Evolutionary conservation across 2,888 invertebrate species (phyloP).

Genomic region (Agrypnus murinus): DNA sequence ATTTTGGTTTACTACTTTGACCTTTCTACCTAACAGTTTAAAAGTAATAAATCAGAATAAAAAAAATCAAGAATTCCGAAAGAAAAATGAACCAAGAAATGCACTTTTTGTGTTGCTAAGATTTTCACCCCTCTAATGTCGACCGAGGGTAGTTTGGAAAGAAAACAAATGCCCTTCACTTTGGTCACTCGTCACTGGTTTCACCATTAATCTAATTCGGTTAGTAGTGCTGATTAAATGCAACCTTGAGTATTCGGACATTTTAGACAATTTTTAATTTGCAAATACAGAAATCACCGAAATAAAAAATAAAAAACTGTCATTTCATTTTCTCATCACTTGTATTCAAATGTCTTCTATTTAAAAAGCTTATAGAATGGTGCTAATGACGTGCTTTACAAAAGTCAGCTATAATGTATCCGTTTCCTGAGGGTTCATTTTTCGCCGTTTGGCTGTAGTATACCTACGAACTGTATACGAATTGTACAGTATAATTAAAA

Average conservation of each 20-base stretch:
- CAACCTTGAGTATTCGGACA: background rate
- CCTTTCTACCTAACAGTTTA: constrained; percentile 23
- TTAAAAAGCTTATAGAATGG: constrained; percentile 16
- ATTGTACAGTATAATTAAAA: no score
- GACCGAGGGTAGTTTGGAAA: constrained; percentile 60
- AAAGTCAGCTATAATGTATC: constrained; percentile 63
- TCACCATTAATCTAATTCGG: constrained; percentile 63
- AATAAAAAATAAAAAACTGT: no score
- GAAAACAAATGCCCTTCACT: constrained; percentile 67
- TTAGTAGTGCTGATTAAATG: constrained; percentile 23
- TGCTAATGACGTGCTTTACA: constrained; percentile 67
- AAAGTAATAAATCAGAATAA: constrained; percentile 28
- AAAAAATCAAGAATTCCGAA: constrained; percentile 25
- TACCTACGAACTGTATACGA: no score
- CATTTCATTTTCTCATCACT: no score
- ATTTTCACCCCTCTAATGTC: constrained; percentile 54
- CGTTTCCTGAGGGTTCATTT: constrained; percentile 63
- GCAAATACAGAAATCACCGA: no score
- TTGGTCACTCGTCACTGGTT: constrained; percentile 63
- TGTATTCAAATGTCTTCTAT: no score
- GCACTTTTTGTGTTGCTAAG: constrained; percentile 66
- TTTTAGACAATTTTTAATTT: no score
- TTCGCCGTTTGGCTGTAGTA: constrained; percentile 64
- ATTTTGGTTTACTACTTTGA: no score
- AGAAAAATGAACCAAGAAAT: constrained; percentile 62